Conservation (phyloP, 35 echinoderm and acorn worm genomes). For the Ophioderma brevispina region DNA sequence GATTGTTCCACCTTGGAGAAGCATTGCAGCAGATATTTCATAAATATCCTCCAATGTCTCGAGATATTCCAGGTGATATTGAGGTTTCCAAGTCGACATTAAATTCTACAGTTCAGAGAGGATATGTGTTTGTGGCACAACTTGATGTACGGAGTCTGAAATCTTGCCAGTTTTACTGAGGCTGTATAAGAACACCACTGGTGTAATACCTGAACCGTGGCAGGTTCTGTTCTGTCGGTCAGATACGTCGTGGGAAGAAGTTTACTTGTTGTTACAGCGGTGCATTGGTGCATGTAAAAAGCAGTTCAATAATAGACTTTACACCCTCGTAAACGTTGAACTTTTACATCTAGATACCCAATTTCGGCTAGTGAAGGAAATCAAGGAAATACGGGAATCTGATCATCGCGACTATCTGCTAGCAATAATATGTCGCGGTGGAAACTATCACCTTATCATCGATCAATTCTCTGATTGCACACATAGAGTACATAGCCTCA, state of each 20-base stretch:
- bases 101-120: constrained; percentile 2
- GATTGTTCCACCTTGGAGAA: constrained; percentile 5
- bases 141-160: constrained; percentile 10
- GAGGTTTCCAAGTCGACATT: neutral
- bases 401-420: neutral
- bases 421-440: constrained; percentile 38
- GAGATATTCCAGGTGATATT: constrained; percentile 14
- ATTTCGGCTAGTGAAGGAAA: constrained; percentile 28
- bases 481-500: constrained; percentile 18
- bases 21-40: constrained; percentile 27
- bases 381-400: constrained; percentile 9
- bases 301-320: neutral
- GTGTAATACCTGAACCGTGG: constrained; percentile 11
- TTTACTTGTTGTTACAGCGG: constrained; percentile 18
- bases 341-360: constrained; percentile 6
- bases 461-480: constrained; percentile 45
- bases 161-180: constrained; percentile 22
- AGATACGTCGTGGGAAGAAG: constrained; percentile 30
- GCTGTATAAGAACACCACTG: constrained; percentile 26
- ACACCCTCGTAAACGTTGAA: constrained; percentile 24
- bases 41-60: neutral
- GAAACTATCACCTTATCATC: constrained; percentile 31
- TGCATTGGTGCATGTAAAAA: neutral
- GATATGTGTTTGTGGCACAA: constrained; percentile 32
- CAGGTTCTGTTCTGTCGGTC: constrained; percentile 23